Base-by-base conservation (phyloP, 2,888 invertebrate genomes). In the Lepidocyrtinus sp. region DNA sequence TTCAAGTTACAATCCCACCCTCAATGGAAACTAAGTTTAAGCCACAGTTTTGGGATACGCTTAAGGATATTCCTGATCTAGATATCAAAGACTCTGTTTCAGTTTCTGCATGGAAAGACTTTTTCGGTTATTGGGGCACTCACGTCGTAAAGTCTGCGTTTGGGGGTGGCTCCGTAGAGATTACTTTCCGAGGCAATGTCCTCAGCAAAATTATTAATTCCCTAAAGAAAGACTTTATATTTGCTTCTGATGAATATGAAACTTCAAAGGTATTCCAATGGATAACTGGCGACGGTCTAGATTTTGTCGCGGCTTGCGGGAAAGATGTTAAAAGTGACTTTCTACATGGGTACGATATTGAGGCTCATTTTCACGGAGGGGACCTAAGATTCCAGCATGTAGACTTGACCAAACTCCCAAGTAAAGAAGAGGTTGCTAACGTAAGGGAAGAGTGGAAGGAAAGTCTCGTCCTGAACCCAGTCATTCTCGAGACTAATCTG, bases 61-160 rank as follows among this genome's bases (percentile, higher is more conserved):
- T 82, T 15, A 24, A 67, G 36, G 63, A 69, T 17, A 77, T 82
- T 45, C 75, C 80, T 17, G 74, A 80, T n/a, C 26, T 84, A 25
- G 82, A 84, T 24, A 70, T 75, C 2, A 81, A 77, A 7, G 61
- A 72, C 59, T 24, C 71, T 2, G 36, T 62, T 9, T 81, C 70
- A 0, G 68, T 84, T 5, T 26, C 75, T 7, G 61, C 74, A 21
- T 84, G 84, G 84, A 63, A 59, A 64, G 79, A 81, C 0, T 82
- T 84, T 72, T 84, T 84, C 46, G 72, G 75, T 7, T 81, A 78
- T 65, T 84, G 84, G 84, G 84, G 84, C 36, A 84, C 82, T 7
- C 84, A 84, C 55, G 74, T 82, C 15, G 72, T 84, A 1, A 72
- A 84, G 50, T 69, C 81, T 0, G 84, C 75, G 0, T 81, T 68